Percentiles rank a stretch among this genome's conserved stretches.
These are phyloP conservation scores for Hylomyscus alleni DNA, from an alignment of 2,797 vertebrate genomes.

Conservation along the genomic window DNA sequence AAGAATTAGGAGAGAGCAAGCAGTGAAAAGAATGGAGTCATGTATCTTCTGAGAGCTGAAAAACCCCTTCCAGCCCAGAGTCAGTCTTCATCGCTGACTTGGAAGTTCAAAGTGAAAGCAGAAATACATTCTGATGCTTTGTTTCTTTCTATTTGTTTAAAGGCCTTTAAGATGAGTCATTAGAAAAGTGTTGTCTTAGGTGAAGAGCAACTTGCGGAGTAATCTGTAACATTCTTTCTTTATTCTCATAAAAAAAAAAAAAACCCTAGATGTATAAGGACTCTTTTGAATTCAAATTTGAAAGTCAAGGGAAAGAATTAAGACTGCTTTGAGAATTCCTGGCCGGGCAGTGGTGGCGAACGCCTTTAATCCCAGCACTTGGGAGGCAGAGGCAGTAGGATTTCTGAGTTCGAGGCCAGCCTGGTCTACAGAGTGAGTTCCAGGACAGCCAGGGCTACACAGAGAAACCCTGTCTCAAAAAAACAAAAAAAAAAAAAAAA, in stretches of 20 bases:
- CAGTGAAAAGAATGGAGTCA: background rate
- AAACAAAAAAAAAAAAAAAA: no score
- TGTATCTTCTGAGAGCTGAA: background rate
- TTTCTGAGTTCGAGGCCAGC: no score
- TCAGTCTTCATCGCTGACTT: background rate
- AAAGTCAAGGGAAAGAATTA: background rate
- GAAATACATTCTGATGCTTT: background rate
- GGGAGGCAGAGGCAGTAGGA: no score
- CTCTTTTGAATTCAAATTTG: background rate
- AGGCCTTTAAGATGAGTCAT: background rate
- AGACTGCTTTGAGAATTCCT: background rate
- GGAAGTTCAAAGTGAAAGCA: slow-evolving; percentile 10
- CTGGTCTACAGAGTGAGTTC: no score
- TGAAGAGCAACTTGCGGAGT: background rate
- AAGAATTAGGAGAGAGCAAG: background rate
- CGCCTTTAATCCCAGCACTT: no score
- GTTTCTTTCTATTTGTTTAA: background rate
- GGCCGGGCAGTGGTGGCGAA: no score
- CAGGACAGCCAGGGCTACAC: no score
- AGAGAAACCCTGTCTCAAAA: no score
- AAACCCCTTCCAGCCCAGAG: background rate
- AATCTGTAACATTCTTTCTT: background rate
- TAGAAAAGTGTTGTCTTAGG: background rate
- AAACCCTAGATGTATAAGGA: background rate
- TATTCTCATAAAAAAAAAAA: background rate